Evolutionary conservation across 1,140 invertebrate species (phyloP), one percentile per base, ranked within the genome.

Genomic region (Xylocopa sonorina): DNA sequence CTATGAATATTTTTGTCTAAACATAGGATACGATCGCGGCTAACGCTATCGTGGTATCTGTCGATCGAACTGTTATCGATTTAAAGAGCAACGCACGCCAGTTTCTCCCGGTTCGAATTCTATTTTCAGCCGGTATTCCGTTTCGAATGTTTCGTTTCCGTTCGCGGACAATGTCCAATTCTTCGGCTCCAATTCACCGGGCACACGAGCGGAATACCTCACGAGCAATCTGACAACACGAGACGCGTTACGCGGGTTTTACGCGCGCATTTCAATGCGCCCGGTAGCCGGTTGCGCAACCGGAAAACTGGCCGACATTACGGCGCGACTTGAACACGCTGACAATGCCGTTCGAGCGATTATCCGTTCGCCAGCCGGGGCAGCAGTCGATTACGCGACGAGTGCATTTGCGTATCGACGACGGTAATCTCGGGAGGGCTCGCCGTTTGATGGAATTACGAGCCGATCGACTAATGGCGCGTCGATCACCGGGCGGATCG

Each of bases 341-440:
- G 77, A 75, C 76, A 75, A 80, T 69, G 64, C 34, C 46, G 29
- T 78, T 82, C 69, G 27, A 41, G 21, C 62, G 43, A 79, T 83
- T 84, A 69, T 81, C 57, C 43, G 68, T 43, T 34, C 34, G 50
- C 24, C 48, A 43, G 38, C 43, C 24, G 21, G 71, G 60, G 62
- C 41, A n/a, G n/a, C n/a, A n/a, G n/a, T n/a, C 66, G 73, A 83
- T 78, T 78, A 77, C 57, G 73, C 67, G 67, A 81, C 16, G 43
- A 67, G 48, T 69, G 79, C 79, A 72, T 81, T 76, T 82, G 55
- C 78, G 78, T 82, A 69, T 81, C 81, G 55, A 81, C 81, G 81
- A 53, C 50, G 66, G 68, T 76, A 60, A 83, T 82, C 79, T 81
- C 12, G 14, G 27, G 29, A 58, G n/a, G 57, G 34, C 29, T 34